These are phyloP conservation scores for Nycticorax nycticorax DNA, from an alignment of 2,113 vertebrate genomes.

Conservation along the genomic window DNA sequence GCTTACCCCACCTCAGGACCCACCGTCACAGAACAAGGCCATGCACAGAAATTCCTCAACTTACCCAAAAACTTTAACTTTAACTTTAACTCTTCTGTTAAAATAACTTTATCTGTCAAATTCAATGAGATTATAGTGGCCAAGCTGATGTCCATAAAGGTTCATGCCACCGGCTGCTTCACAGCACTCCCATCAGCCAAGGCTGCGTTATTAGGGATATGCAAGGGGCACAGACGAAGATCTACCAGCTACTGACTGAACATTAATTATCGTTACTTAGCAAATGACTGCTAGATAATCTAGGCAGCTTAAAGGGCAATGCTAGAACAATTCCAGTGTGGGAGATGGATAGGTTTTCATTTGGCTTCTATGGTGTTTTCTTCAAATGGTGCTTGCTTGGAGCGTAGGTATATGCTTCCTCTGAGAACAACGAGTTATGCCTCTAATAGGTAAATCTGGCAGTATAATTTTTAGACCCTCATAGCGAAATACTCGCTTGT, in stretches of 20 bases:
- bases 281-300: background rate
- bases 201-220: background rate
- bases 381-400: background rate
- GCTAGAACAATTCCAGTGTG: background rate
- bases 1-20: background rate
- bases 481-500: background rate
- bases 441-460: background rate
- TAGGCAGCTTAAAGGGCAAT: background rate
- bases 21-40: accelerated
- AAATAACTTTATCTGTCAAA: background rate
- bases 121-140: background rate
- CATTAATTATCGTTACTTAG: background rate
- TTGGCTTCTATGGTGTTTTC: background rate
- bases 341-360: background rate
- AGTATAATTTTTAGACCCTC: background rate
- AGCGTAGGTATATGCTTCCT: background rate
- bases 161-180: background rate
- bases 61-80: background rate
- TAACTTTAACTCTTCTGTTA: background rate
- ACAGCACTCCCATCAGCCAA: background rate
- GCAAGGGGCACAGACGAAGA: background rate
- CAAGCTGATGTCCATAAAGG: background rate
- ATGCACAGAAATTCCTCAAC: background rate
- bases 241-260: background rate
- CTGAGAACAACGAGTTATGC: background rate